Evolutionary conservation across 2,113 vertebrate genomes (phyloP), one percentile per base, ranked within the genome.

Genomic region (Rallus limicola): DNA sequence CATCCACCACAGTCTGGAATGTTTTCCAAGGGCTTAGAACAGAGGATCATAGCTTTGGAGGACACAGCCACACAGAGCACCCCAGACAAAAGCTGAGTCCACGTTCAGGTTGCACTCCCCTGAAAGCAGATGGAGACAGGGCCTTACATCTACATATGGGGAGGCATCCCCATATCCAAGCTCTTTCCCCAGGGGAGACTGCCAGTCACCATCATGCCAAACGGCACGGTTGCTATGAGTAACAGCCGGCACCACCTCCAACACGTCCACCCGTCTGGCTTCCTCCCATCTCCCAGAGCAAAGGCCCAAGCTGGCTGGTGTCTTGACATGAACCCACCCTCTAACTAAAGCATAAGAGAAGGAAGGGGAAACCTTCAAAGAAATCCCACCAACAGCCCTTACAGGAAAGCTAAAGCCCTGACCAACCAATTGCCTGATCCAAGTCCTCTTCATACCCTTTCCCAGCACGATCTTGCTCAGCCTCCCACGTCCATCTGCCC

Each of bases 141-240:
- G 68, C n/a, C 36, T 48, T n/a, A 11, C 6, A 11, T n/a, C n/a
- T n/a, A n/a, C n/a, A 42, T 46, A 46, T 52, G 18, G 20, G 20
- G 44, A 64, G 13, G 23, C 8, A 12, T 53, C 16, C n/a, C 40
- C 59, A 3, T 17, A 13, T 14, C 42, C 18, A 28, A 29, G 56
- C 33, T 68, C 82, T 2, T 0, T 74, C 65, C 48, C 68, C 6
- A 2, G 2, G 3, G 1, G 11, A 76, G 63, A 11, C 44, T 86
- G 77, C 59, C 72, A 58, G 50, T 62, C 21, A 1, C 55, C 1
- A 0, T 48, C 68, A 3, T 2, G 12, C 38, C 28, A 33, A 36
- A 5, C 0, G 3, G 28, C 11, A 1, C 4, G 0, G 79, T 83
- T 81, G 88, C 68, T 90, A 60, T 3, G 2, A 3, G 76, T 15